These are phyloP conservation scores for Nebria salina DNA, from an alignment of 2,888 invertebrate species.

Conservation along the genomic window DNA sequence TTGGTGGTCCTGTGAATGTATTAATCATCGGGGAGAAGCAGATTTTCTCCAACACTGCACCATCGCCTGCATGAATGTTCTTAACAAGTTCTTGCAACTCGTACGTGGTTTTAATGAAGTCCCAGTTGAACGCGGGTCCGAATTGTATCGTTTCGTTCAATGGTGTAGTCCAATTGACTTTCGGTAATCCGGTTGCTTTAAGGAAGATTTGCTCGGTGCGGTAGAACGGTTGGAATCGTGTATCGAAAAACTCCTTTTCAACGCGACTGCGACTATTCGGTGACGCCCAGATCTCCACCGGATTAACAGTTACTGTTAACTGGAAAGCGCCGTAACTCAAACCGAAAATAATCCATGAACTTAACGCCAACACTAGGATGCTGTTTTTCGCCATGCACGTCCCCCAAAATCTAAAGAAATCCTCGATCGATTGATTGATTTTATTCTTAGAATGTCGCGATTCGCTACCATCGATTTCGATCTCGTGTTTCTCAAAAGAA, in stretches of 20 bases:
- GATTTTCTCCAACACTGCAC: slow-evolving; percentile 71
- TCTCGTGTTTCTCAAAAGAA: slow-evolving; percentile 11
- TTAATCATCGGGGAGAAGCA: slow-evolving; percentile 86
- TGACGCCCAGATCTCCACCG: slow-evolving; percentile 94
- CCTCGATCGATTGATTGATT: slow-evolving; percentile 57
- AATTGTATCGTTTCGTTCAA: slow-evolving; percentile 62
- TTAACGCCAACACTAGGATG: slow-evolving; percentile 70
- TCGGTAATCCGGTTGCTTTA: slow-evolving; percentile 62
- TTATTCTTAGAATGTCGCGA: slow-evolving; percentile 42
- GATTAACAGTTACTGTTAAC: slow-evolving; percentile 83
- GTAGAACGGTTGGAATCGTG: slow-evolving; percentile 88
- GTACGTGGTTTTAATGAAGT: slow-evolving; percentile 79
- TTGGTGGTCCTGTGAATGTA: slow-evolving; percentile 68
- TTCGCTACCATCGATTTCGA: neutral
- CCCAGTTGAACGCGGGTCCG: slow-evolving; percentile 82
- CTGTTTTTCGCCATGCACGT: slow-evolving; percentile 74
- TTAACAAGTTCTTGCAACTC: slow-evolving; percentile 74
- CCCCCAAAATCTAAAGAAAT: slow-evolving; percentile 63
- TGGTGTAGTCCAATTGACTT: slow-evolving; percentile 2
- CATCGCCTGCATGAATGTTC: slow-evolving; percentile 66
- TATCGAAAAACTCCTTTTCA: slow-evolving; percentile 89
- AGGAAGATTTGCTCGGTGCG: slow-evolving; percentile 90
- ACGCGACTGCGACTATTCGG: slow-evolving; percentile 80
- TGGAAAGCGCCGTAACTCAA: slow-evolving; percentile 74
- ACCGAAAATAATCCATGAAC: slow-evolving; percentile 69